These are phyloP conservation scores for Microtus pennsylvanicus DNA, from an alignment of 2,113 vertebrate genomes.

Conservation along the genomic window DNA sequence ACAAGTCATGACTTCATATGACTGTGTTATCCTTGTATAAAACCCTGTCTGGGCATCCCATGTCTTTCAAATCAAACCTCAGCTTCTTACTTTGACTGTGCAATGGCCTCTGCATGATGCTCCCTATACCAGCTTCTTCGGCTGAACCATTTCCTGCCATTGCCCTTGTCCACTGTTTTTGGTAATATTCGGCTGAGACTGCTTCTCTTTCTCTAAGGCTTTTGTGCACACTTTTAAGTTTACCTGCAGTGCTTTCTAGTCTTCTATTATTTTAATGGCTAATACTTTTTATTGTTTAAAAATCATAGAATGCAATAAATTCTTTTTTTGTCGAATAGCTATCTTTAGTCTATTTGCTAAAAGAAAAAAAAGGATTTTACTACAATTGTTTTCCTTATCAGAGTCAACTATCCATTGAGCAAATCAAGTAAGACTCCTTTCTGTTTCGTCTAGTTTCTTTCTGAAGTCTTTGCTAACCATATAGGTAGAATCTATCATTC, in stretches of 20 bases:
- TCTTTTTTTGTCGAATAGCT: background rate
- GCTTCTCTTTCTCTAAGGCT: background rate
- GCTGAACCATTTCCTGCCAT: background rate
- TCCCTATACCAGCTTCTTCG: background rate
- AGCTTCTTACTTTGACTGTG: background rate
- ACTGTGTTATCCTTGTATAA: background rate
- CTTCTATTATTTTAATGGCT: background rate
- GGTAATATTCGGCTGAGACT: background rate
- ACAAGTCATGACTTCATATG: background rate
- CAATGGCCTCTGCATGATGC: background rate
- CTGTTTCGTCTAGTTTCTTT: background rate
- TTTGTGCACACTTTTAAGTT: background rate
- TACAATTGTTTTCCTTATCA: conserved; percentile 22
- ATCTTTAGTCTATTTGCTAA: background rate
- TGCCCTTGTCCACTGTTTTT: background rate
- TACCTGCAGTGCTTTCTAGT: background rate
- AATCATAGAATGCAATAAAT: background rate
- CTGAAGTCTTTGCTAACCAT: conserved; percentile 7
- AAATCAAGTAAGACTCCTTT: background rate
- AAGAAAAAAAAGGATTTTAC: background rate
- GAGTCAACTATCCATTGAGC: background rate
- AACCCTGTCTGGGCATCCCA: background rate
- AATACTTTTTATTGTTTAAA: background rate
- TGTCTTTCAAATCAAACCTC: background rate
- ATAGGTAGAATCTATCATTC: background rate